Base-by-base conservation (phyloP, 2,797 vertebrate genomes). In the Pteropus rufus region DNA sequence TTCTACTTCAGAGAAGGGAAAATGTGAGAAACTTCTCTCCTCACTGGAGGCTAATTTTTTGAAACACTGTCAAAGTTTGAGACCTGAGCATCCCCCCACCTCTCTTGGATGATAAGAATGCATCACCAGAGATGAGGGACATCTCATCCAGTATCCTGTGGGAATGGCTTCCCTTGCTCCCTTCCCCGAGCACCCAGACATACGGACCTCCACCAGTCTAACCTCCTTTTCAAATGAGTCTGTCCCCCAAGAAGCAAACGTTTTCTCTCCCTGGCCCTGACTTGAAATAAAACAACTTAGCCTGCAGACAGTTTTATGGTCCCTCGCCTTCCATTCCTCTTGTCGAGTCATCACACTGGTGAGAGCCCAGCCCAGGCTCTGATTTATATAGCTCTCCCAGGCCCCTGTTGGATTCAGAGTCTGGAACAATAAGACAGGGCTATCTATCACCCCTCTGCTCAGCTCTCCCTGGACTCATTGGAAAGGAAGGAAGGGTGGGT, bases 231-330 rank as follows among this genome's bases (percentile, higher is more conserved):
- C 80, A 41, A 95, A 77, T 67, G 75, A 96, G 88, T 5, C 85
- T 52, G 81, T 36, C 94, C 95, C 92, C 93, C 60, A 93, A 97
- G 97, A 79, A 85, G 29, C 15, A 92, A 97, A 93, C 82, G 92
- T 97, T 96, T 98, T 97, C 94, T 91, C 95, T 89, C 82, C 60
- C 96, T 83, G 67, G 94, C 89, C 97, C 97, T 93, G 95, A 96
- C 95, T 97, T 89, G 89, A 93, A 94, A 95, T 97, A 96, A 98
- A 98, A 95, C 89, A 96, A 97, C 89, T 93, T 95, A 96, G 96
- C 83, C 84, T 93, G 56, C 69, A 29, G 97, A 97, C 97, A 98
- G 97, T 97, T 98, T 98, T 98, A 98, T 73, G 92, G 97, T 97
- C 97, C 96, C 97, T 97, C 15, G n/a, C 95, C 96, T 96, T 97